phyloP scores from a whole-genome alignment of 2,797 vertebrate genomes.

The Buceros bicornis region DNA sequence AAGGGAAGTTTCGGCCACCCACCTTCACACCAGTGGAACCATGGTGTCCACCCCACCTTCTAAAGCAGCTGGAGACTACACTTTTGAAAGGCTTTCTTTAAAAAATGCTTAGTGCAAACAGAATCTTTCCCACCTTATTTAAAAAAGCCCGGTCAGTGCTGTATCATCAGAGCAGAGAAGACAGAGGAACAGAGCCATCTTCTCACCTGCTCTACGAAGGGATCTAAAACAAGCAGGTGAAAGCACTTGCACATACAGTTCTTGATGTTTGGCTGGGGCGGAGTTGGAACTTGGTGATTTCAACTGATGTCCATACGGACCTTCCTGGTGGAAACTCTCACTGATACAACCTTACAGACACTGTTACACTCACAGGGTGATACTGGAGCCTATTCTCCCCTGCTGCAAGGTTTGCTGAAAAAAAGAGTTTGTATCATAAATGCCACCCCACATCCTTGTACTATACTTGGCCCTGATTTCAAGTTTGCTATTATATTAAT shows the following conservation, averaged over 20 bases:
- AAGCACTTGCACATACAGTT: accelerated
- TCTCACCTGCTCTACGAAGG: background rate
- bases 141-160: background rate
- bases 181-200: background rate
- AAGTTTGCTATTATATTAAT: background rate
- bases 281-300: background rate
- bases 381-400: background rate
- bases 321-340: background rate
- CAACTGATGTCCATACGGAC: background rate
- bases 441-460: background rate
- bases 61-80: background rate
- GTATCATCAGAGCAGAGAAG: background rate
- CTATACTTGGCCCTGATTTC: background rate
- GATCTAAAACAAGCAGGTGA: background rate
- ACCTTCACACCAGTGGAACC: background rate
- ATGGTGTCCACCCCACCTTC: background rate
- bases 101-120: background rate
- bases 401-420: background rate
- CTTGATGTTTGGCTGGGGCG: background rate
- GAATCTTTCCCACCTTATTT: background rate
- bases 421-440: background rate
- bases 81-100: background rate
- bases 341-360: background rate
- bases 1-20: background rate
- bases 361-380: accelerated